Evolutionary conservation across 2,888 invertebrate genomes (phyloP).

Genomic region (Drosophila borealis): DNA sequence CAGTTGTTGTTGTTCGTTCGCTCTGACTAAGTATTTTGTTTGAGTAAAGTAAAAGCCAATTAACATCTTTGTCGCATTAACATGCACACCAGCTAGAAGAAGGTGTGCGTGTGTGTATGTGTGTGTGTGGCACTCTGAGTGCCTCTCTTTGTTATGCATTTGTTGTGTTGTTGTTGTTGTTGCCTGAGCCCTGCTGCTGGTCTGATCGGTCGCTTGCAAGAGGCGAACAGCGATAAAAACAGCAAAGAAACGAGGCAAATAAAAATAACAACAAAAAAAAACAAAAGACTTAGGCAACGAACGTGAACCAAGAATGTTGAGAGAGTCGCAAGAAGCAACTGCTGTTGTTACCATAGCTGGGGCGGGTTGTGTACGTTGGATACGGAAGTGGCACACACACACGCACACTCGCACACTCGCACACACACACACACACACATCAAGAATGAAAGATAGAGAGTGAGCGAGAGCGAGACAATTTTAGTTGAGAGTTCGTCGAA

Average conservation of each 20-base stretch:
- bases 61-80: constrained; percentile 78
- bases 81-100: constrained; percentile 39
- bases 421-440: constrained; percentile 12
- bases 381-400: constrained; percentile 72
- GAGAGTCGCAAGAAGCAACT: constrained; percentile 12
- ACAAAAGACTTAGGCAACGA: constrained; percentile 77
- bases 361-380: constrained; percentile 52
- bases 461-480: constrained; percentile 4
- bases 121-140: constrained; percentile 26
- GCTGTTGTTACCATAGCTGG: constrained; percentile 20
- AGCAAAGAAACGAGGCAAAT: constrained; percentile 33
- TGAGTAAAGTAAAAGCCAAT: constrained; percentile 79
- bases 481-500: constrained; percentile 39
- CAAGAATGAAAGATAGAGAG: constrained; percentile 16
- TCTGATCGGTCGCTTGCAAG: constrained; percentile 26
- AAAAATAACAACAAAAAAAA: constrained; percentile 56
- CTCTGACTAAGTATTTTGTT: constrained; percentile 69
- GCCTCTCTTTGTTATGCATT: constrained; percentile 64
- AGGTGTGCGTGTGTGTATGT: not conserved
- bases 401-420: constrained; percentile 27
- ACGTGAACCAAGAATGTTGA: constrained; percentile 65
- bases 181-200: constrained; percentile 5
- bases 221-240: constrained; percentile 28
- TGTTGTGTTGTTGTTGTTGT: constrained; percentile 19
- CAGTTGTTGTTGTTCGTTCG: constrained; percentile 25